A percentile compares a stretch with the other conserved stretches of the same genome.
Conservation (phyloP, 2,797 vertebrate species). For the Podarcis lilfordi region DNA sequence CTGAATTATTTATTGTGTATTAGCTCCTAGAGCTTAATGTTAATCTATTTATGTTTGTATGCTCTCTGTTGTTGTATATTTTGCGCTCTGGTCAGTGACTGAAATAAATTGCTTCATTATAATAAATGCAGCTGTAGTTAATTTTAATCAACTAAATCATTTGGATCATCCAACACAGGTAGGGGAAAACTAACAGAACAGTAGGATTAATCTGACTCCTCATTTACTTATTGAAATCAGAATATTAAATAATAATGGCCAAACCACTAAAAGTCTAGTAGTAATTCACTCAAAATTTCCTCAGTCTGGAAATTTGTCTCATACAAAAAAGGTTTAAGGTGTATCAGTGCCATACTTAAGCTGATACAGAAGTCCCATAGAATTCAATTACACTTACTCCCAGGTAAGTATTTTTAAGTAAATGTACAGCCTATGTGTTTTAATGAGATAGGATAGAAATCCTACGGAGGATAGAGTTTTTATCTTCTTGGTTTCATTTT, state of each 20-base stretch:
- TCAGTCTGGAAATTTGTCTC: background rate
- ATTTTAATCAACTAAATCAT: slow-evolving; percentile 13
- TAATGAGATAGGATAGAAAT: background rate
- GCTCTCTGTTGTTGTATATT: too few relatives aligned
- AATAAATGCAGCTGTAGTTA: background rate
- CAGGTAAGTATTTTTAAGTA: too few relatives aligned
- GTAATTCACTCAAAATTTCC: background rate
- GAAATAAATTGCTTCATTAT: too few relatives aligned
- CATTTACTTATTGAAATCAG: background rate
- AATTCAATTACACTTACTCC: too few relatives aligned
- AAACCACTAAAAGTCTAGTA: background rate
- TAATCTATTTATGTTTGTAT: too few relatives aligned
- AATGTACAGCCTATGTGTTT: background rate
- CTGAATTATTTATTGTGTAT: too few relatives aligned
- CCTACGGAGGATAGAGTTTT: background rate
- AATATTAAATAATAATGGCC: background rate
- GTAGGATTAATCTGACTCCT: background rate
- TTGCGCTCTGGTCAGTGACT: too few relatives aligned
- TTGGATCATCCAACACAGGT: background rate
- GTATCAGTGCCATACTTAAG: too few relatives aligned
- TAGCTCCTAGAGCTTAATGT: too few relatives aligned
- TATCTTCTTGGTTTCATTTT: background rate
- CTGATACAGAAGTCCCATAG: too few relatives aligned
- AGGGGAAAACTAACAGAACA: background rate
- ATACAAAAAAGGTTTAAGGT: background rate